Conservation (phyloP, 2,888 invertebrate species). For the Metalampra italica region DNA sequence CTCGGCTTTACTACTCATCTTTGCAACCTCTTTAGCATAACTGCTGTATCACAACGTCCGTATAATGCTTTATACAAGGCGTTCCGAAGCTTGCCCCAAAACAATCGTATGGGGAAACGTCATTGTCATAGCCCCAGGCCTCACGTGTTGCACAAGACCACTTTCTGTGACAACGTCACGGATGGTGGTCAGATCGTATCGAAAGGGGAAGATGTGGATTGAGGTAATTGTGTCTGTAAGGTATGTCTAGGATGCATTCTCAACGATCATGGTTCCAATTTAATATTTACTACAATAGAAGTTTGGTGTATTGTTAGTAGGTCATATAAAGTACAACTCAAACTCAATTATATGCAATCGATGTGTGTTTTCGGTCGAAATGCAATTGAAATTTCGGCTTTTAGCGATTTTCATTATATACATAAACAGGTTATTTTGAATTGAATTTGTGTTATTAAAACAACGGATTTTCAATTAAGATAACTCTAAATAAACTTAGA, state of each 20-base stretch:
- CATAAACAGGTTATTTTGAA: too few relatives aligned
- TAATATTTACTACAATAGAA: too few relatives aligned
- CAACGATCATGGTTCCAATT: too few relatives aligned
- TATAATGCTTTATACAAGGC: slow-evolving; percentile 61
- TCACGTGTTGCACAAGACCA: slow-evolving; percentile 42
- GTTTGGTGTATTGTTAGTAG: too few relatives aligned
- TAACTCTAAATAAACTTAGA: too few relatives aligned
- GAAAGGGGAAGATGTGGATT: slow-evolving; percentile 34
- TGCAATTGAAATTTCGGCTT: too few relatives aligned
- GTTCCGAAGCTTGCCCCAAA: slow-evolving; percentile 58
- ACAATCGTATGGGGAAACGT: slow-evolving; percentile 71
- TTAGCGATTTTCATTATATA: too few relatives aligned
- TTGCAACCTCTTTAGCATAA: slow-evolving; percentile 31
- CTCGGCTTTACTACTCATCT: slow-evolving; percentile 45
- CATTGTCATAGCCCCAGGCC: slow-evolving; percentile 16
- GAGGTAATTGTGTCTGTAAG: slow-evolving; percentile 11
- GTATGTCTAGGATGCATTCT: not conserved
- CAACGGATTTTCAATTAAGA: too few relatives aligned
- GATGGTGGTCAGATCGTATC: slow-evolving; percentile 43
- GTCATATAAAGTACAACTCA: too few relatives aligned
- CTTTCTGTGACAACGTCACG: slow-evolving; percentile 44
- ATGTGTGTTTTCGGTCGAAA: too few relatives aligned
- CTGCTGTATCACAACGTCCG: slow-evolving; percentile 46
- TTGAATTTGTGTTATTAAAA: too few relatives aligned
- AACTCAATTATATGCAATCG: too few relatives aligned